Evolutionary conservation across 2,888 invertebrate genomes (phyloP).

Genomic region (Steinernema hermaphroditum): DNA sequence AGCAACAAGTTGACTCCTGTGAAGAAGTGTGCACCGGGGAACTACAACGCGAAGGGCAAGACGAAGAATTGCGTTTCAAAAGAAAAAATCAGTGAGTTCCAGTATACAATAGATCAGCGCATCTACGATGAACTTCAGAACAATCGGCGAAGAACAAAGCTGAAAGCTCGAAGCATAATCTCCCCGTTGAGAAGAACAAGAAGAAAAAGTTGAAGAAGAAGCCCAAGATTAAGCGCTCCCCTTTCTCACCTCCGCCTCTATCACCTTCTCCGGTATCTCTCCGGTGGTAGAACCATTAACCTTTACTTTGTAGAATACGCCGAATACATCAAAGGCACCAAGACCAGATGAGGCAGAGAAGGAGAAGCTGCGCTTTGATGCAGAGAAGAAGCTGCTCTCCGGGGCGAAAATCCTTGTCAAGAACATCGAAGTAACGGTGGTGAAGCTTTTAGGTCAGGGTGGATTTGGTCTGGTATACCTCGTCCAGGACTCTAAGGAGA

Average conservation of each 20-base stretch:
- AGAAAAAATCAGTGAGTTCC: too few relatives aligned
- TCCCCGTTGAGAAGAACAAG: neutral
- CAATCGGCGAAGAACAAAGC: too few relatives aligned
- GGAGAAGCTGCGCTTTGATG: constrained; percentile 8
- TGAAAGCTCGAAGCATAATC: too few relatives aligned
- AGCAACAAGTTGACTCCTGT: too few relatives aligned
- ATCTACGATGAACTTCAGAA: too few relatives aligned
- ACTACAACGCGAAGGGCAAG: too few relatives aligned
- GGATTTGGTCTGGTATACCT: constrained; percentile 27
- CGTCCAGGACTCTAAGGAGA: constrained; percentile 11
- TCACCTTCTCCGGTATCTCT: neutral
- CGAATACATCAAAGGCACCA: neutral
- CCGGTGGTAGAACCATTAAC: neutral
- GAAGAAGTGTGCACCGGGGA: too few relatives aligned
- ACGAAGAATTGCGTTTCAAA: too few relatives aligned
- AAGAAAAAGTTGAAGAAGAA: neutral
- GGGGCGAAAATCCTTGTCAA: neutral
- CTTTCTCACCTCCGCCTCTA: neutral
- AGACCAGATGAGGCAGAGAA: too few relatives aligned
- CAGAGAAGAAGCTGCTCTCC: neutral
- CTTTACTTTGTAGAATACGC: neutral
- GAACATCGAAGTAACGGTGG: neutral
- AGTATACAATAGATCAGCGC: too few relatives aligned
- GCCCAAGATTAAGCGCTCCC: neutral
- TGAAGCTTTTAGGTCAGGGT: constrained; percentile 12